phyloP scores from a whole-genome alignment of 2,888 invertebrate species.

The Drosophila mercatorum region DNA sequence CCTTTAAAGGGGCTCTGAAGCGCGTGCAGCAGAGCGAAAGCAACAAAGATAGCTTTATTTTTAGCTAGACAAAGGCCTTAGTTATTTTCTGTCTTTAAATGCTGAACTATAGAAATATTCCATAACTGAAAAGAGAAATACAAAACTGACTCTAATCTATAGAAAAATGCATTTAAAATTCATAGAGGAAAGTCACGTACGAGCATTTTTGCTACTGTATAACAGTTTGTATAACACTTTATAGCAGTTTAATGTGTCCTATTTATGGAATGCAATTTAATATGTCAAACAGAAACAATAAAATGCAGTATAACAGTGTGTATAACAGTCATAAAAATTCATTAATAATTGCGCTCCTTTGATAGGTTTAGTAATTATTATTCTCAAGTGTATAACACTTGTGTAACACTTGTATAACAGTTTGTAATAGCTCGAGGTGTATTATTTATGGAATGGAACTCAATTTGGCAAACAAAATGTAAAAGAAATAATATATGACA shows the following conservation, averaged over 20 bases:
- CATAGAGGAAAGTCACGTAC: slow-evolving; percentile 1
- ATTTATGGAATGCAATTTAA: neutral
- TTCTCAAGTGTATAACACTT: neutral
- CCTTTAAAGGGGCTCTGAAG: slow-evolving; percentile 45
- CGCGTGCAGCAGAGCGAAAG: neutral
- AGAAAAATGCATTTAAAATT: neutral
- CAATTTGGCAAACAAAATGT: neutral
- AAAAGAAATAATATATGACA: neutral
- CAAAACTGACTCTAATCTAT: neutral
- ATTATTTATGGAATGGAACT: neutral
- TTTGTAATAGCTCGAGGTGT: neutral
- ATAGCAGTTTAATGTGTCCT: neutral
- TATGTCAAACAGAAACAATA: neutral
- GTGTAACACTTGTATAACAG: slow-evolving; percentile 10
- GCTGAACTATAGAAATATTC: neutral
- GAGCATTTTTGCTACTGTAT: slow-evolving; percentile 6
- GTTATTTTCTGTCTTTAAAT: slow-evolving; percentile 19
- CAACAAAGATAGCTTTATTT: slow-evolving; percentile 16
- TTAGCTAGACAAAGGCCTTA: slow-evolving; percentile 7
- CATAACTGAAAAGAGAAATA: neutral
- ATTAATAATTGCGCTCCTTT: too few species aligned
- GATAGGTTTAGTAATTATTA: too few species aligned
- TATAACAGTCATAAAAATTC: neutral
- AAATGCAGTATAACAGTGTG: neutral
- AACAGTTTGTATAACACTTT: slow-evolving; percentile 19